A percentile compares a stretch with the other conserved stretches of the same genome.
Evolutionary conservation across 30 jellyfish, hydroid and myxozoan genomes (phyloP).

Genomic region (Pseudorhiza aurosa): DNA sequence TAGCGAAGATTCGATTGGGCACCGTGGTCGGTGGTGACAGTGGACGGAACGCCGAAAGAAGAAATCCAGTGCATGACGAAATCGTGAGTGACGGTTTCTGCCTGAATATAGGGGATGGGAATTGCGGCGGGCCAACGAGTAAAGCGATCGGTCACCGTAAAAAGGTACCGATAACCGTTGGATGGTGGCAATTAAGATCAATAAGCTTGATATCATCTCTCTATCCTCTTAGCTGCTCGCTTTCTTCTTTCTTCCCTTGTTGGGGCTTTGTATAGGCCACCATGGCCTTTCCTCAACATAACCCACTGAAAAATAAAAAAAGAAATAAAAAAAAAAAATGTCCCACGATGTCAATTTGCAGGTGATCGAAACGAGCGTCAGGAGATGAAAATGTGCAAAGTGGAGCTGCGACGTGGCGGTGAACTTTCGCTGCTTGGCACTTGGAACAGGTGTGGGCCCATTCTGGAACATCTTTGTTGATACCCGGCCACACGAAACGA

Average conservation of each 20-base stretch:
- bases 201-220: no score
- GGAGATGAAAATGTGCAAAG: constrained; percentile 26
- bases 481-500: constrained; percentile 47
- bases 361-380: constrained; percentile 32
- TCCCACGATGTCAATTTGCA: constrained; percentile 17
- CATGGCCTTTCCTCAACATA: no score
- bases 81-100: constrained; percentile 24
- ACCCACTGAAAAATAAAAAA: no score
- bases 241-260: no score
- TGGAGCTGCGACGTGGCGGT: constrained; percentile 29
- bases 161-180: constrained; percentile 21
- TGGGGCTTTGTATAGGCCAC: no score
- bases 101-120: constrained; percentile 37
- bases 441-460: constrained; percentile 34
- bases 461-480: constrained; percentile 47
- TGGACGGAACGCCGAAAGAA: constrained; percentile 51
- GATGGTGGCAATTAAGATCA: no score
- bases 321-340: background rate
- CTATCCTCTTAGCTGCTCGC: no score
- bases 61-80: constrained; percentile 44
- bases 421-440: constrained; percentile 49
- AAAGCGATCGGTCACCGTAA: constrained; percentile 53
- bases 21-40: constrained; percentile 65
- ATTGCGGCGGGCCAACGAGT: constrained; percentile 73
- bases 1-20: constrained; percentile 50